phyloP scores from a whole-genome alignment of 2,888 invertebrate species.

The Cryptus viduatorius region DNA sequence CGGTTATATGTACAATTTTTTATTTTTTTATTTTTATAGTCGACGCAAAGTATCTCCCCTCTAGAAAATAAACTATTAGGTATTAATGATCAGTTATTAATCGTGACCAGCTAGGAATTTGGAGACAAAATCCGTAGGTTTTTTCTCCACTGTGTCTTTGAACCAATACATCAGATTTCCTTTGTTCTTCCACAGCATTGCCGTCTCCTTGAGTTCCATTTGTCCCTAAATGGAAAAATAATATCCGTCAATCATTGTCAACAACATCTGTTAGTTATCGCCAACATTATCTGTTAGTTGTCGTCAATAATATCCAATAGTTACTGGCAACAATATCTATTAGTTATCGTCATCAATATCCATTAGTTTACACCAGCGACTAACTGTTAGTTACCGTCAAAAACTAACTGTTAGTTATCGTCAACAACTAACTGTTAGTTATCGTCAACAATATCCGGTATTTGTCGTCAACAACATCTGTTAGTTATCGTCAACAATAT shows the following conservation, averaged over 20 bases:
- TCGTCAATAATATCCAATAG: no score
- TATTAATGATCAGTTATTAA: constrained; percentile 71
- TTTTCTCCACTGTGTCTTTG: constrained; percentile 93
- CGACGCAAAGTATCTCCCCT: not conserved
- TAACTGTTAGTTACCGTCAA: no score
- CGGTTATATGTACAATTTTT: constrained; percentile 48
- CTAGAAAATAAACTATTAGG: constrained; percentile 39
- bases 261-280: not conserved
- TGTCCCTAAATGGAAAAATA: constrained; percentile 89
- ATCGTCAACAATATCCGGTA: no score
- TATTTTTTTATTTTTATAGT: constrained; percentile 17
- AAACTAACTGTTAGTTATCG: no score
- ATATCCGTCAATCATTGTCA: not conserved
- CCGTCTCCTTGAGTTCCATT: constrained; percentile 96
- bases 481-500: no score
- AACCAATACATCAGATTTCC: constrained; percentile 95
- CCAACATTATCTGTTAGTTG: no score
- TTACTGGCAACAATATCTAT: not conserved
- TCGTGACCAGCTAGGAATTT: constrained; percentile 91
- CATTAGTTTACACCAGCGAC: no score
- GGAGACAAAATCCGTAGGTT: constrained; percentile 95
- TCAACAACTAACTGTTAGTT: not conserved
- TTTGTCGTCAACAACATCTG: no score
- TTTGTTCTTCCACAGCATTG: constrained; percentile 95
- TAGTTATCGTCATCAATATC: no score